Evolutionary conservation across 1,140 invertebrate genomes (phyloP), one percentile per base, ranked within the genome.

Genomic region (Aphidius ervi): DNA sequence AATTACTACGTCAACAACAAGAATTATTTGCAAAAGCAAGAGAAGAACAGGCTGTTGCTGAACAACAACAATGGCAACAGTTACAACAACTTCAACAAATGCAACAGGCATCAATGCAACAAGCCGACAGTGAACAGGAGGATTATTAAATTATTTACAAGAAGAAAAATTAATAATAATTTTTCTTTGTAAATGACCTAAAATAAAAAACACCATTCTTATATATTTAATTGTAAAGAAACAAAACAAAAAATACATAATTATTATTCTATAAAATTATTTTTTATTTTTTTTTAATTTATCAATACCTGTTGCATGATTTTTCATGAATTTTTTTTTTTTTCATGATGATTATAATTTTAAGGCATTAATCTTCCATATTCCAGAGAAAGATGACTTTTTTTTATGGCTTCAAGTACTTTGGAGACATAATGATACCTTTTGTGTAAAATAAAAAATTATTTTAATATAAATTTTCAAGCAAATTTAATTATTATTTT

Each of bases 21-120:
- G 95, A 97, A 83, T 80, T 99, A n/a, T 98, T 99, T 86, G 95
- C 94, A 5, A 95, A 93, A 81, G 93, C 93, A n/a, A 79, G 92
- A 68, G 89, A 93, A 79, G 91, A 95, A 74, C 92, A 95, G 78
- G 91, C 91, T 4, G 88, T 88, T 63, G 86, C 88, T 49, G 92
- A 94, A 67, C 92, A 94, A 71, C 90, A 94, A 68, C 89, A 95
- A 69, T 94, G 91, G 92, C 82, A 91, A 67, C 87, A 93, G 69
- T 82, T 95, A 68, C 92, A 95, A 79, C 87, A 83, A 61, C 82
- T 84, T 47, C 82, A 85, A n/a, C 79, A 83, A 68, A 78, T 81
- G 74, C 23, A 31, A 31, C 23, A 31, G 23, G 70, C 78, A 6
- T 76, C 79, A 5, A 76, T 81, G 72, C 72, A 77, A 56, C 77